Percentiles rank a stretch among this genome's conserved stretches.
These are phyloP conservation scores for Micromussa lordhowensis DNA, from an alignment of 92 coral and sea anemone genomes.

Conservation along the genomic window DNA sequence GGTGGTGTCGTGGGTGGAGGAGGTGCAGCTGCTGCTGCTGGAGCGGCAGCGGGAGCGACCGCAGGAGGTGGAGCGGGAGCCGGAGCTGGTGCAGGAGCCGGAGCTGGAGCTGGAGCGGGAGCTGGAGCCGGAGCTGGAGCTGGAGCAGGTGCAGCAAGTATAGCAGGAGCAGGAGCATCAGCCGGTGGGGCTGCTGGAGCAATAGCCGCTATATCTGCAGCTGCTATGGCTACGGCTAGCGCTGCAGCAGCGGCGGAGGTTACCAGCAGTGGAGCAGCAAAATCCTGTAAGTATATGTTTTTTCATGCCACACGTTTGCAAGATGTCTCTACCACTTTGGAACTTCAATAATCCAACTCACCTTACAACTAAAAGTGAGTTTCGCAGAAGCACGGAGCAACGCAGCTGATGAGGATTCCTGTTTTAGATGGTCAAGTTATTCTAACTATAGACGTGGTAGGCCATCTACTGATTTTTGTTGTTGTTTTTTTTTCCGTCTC, in stretches of 20 bases:
- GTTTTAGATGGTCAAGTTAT: not conserved
- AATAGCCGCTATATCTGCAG: not conserved
- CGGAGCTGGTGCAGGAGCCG: constrained; percentile 1
- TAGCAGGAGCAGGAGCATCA: constrained; percentile 24
- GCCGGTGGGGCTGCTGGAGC: constrained; percentile 34
- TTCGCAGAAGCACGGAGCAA: too few relatives aligned
- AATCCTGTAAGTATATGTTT: constrained; percentile 53
- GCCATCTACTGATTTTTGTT: too few relatives aligned
- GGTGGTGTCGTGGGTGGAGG: constrained; percentile 28
- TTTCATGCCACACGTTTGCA: not conserved
- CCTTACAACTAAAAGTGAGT: too few relatives aligned
- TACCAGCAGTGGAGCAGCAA: constrained; percentile 67
- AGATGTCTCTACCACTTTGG: not conserved
- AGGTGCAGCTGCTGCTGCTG: constrained; percentile 23
- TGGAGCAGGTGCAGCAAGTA: constrained; percentile 58
- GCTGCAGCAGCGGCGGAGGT: constrained; percentile 53
- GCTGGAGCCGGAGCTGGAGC: constrained; percentile 56
- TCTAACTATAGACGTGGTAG: not conserved
- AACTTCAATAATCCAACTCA: not conserved
- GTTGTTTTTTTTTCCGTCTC: too few relatives aligned
- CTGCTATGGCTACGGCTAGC: constrained; percentile 5
- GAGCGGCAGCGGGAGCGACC: constrained; percentile 14
- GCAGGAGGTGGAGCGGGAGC: constrained; percentile 17
- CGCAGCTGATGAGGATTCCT: too few relatives aligned
- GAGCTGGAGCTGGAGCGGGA: constrained; percentile 2